Evolutionary conservation across 2,797 vertebrate genomes (phyloP).

Genomic region (Martes flavigula): DNA sequence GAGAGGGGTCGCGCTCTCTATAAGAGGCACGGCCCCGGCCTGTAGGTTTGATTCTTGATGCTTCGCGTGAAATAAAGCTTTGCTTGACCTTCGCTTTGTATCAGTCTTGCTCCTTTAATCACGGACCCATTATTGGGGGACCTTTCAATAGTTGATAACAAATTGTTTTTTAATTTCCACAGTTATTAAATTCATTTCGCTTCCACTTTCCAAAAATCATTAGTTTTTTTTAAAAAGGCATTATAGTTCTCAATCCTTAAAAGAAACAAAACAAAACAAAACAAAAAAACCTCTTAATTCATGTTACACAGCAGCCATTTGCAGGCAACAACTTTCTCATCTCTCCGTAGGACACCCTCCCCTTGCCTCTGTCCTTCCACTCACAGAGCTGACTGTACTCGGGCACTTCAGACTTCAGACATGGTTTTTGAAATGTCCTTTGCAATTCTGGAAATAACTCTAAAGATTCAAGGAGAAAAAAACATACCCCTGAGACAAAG

Average conservation of each 20-base stretch:
- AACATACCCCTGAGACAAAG: not conserved
- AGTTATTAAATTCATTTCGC: slow-evolving; percentile 15
- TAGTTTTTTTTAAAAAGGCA: not conserved
- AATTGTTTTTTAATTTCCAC: not conserved
- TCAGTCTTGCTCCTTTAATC: too few relatives aligned
- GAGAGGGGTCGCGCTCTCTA: too few relatives aligned
- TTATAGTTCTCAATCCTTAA: not conserved
- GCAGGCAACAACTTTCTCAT: not conserved
- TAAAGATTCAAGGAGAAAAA: not conserved
- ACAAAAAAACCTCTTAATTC: not conserved
- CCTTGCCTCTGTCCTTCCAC: not conserved
- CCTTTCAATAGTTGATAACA: not conserved
- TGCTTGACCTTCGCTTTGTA: too few relatives aligned
- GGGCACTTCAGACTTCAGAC: not conserved
- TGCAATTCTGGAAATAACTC: slow-evolving; percentile 44
- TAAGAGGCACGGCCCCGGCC: too few relatives aligned
- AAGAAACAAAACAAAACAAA: not conserved
- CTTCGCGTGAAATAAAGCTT: too few relatives aligned
- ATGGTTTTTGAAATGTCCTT: not conserved
- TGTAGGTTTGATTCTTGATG: too few relatives aligned
- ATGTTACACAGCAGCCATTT: not conserved
- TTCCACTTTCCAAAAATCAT: not conserved
- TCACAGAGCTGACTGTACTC: not conserved
- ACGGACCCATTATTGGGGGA: too few relatives aligned
- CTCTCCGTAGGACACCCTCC: not conserved